Conservation (phyloP, 1,140 invertebrate species). For the Mylabris phalerata region DNA sequence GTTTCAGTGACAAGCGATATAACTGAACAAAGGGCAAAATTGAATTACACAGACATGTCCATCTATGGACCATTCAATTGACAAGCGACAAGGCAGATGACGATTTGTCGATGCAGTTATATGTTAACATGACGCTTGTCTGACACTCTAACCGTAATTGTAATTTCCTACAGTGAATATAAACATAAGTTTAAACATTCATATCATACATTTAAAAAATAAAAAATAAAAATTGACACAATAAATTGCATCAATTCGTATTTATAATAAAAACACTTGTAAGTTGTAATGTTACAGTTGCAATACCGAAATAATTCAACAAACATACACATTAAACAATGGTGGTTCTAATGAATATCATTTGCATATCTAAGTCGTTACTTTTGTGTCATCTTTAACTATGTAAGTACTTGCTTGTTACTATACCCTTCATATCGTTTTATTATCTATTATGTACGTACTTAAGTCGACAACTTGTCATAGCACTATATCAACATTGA, state of each 20-base stretch:
- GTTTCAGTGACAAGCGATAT: constrained; percentile 24
- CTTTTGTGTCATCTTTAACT: constrained; percentile 25
- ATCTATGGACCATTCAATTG: constrained; percentile 10
- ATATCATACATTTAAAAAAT: too few species aligned
- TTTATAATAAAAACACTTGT: not conserved
- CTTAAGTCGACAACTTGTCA: constrained; percentile 2
- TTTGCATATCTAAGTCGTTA: constrained; percentile 36
- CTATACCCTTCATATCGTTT: constrained; percentile 22
- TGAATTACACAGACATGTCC: constrained; percentile 21
- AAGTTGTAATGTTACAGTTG: constrained; percentile 1
- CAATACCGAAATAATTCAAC: constrained; percentile 19
- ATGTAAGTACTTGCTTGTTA: constrained; percentile 15
- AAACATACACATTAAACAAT: constrained; percentile 32
- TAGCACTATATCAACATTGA: not conserved
- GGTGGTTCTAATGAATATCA: constrained; percentile 32
- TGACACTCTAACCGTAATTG: too few species aligned
- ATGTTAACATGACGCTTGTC: constrained; percentile 1
- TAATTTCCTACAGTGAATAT: too few species aligned
- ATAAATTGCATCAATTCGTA: too few species aligned
- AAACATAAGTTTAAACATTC: too few species aligned
- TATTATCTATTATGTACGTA: too few species aligned
- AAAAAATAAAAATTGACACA: too few species aligned
- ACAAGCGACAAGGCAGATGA: constrained; percentile 16
- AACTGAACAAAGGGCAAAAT: constrained; percentile 21
- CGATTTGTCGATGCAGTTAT: constrained; percentile 18